phyloP scores from a whole-genome alignment of 2,797 vertebrate species.

The Chaenodraco wilsoni region DNA sequence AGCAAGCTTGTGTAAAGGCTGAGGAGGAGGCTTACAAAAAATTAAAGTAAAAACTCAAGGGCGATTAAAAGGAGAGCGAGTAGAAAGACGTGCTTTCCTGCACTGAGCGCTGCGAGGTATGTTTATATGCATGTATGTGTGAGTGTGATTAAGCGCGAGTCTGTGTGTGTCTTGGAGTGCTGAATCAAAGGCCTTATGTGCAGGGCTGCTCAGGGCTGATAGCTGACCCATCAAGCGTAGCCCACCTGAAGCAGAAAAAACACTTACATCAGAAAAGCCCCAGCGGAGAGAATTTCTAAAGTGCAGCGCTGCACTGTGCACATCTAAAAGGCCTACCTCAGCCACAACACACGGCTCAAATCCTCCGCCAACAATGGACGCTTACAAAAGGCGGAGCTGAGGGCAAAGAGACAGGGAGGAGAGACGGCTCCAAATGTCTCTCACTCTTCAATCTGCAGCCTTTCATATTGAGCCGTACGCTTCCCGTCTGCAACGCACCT shows the following conservation, averaged over 20 bases:
- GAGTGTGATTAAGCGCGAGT: not conserved
- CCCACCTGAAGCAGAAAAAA: slow-evolving; percentile 68
- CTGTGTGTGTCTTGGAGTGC: slow-evolving; percentile 43
- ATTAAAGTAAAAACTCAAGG: slow-evolving; percentile 47
- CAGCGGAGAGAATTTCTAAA: slow-evolving; percentile 71
- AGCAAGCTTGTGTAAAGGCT: slow-evolving; percentile 15
- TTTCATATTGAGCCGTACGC: slow-evolving; percentile 31
- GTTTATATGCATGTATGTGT: slow-evolving; percentile 30
- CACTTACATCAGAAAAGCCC: slow-evolving; percentile 64
- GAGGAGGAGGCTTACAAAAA: slow-evolving; percentile 15
- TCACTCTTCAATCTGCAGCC: slow-evolving; percentile 34
- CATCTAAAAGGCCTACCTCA: slow-evolving; percentile 67
- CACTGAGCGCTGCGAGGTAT: slow-evolving; percentile 5
- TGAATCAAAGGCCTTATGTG: slow-evolving; percentile 75
- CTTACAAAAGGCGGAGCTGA: slow-evolving; percentile 54
- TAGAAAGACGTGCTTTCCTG: slow-evolving; percentile 15
- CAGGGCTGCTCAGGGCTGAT: slow-evolving; percentile 79
- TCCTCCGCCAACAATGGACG: slow-evolving; percentile 65
- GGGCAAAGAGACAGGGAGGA: slow-evolving; percentile 37
- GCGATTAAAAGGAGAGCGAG: slow-evolving; percentile 38
- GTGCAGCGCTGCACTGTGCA: slow-evolving; percentile 68
- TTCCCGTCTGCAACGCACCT: slow-evolving; percentile 29
- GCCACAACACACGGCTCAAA: slow-evolving; percentile 67
- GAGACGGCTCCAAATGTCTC: slow-evolving; percentile 42
- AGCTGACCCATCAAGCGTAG: slow-evolving; percentile 74